Percentiles rank a stretch among this genome's conserved stretches.
These are phyloP conservation scores for Lutraria rhynchaena DNA, from an alignment of 1,140 invertebrate genomes.

Conservation along the genomic window DNA sequence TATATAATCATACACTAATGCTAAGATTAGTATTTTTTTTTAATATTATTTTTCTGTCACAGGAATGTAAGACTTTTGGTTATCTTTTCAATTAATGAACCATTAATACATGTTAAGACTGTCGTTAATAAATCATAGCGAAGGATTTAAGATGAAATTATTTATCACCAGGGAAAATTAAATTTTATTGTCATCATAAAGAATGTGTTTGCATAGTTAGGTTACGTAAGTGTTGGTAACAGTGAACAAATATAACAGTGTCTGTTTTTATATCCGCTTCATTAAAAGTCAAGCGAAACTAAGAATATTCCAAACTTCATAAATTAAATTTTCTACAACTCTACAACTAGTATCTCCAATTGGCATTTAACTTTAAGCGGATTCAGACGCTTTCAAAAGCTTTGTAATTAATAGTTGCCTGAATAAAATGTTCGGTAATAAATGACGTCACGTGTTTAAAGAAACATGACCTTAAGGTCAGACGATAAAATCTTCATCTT, in stretches of 20 bases:
- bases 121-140: no score
- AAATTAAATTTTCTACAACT: background rate
- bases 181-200: background rate
- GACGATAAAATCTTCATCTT: constrained; percentile 59
- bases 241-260: background rate
- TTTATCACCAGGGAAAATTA: background rate
- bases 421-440: constrained; percentile 53
- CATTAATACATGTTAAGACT: no score
- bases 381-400: constrained; percentile 33
- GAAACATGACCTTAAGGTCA: constrained; percentile 58
- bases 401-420: constrained; percentile 44
- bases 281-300: background rate
- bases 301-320: background rate
- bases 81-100: no score
- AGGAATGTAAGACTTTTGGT: no score
- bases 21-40: no score
- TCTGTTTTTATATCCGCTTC: background rate
- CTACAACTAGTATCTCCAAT: constrained; percentile 13
- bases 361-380: constrained; percentile 46
- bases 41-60: no score
- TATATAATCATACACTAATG: no score
- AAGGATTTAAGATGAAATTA: no score
- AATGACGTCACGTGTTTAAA: constrained; percentile 61
- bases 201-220: background rate
- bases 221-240: background rate